Percentiles rank a stretch among this genome's conserved stretches.
These are phyloP conservation scores for Isurus oxyrinchus DNA, from an alignment of 2,113 vertebrate genomes.

Conservation along the genomic window DNA sequence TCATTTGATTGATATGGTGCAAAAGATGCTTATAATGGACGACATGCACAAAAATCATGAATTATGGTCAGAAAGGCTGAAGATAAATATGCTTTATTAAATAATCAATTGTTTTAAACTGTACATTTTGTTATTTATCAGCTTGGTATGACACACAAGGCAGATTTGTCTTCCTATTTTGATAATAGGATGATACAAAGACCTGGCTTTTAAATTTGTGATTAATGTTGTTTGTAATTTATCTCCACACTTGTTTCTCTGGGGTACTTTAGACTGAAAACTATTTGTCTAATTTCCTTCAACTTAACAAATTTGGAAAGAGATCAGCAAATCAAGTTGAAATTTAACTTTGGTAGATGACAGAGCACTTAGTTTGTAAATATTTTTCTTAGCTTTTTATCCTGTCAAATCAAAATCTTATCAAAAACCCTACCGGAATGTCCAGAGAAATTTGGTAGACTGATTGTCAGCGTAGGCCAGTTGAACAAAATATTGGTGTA, in stretches of 20 bases:
- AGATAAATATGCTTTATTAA: conserved; percentile 65
- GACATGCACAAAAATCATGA: conserved; percentile 93
- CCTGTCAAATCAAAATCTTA: background rate
- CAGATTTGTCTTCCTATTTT: conserved; percentile 20
- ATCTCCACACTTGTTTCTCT: background rate
- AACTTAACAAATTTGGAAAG: conserved; percentile 1
- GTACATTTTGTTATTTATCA: conserved; percentile 35
- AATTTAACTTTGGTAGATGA: background rate
- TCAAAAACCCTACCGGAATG: background rate
- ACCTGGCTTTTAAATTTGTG: conserved; percentile 33
- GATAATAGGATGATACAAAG: background rate
- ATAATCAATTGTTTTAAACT: conserved; percentile 34
- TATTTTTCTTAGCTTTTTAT: background rate
- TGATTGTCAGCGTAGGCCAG: background rate
- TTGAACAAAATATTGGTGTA: background rate
- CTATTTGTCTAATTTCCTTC: conserved; percentile 12
- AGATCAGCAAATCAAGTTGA: background rate
- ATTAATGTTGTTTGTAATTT: conserved; percentile 33
- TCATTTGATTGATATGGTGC: conserved; percentile 98
- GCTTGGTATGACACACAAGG: conserved; percentile 9
- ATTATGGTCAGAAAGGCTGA: conserved; percentile 74
- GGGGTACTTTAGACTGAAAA: background rate
- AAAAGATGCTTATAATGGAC: conserved; percentile 74
- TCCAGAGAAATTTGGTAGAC: background rate
- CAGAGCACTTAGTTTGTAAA: background rate